phyloP scores from a whole-genome alignment of 2,113 vertebrate genomes.

The Tilapia sparmanii region DNA sequence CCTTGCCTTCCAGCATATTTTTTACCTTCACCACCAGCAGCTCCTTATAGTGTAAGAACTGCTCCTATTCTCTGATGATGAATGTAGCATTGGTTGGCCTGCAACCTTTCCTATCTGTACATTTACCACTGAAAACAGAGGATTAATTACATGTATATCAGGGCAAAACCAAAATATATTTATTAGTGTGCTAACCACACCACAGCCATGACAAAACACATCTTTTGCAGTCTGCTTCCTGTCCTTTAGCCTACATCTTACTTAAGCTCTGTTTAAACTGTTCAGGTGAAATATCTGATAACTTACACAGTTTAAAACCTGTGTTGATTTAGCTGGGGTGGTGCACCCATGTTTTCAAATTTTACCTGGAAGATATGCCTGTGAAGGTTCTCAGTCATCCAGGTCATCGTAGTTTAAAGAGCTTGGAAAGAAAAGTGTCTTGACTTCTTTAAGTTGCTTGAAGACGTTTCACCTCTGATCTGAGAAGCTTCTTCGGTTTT shows the following conservation, averaged over 20 bases:
- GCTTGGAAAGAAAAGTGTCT: background rate
- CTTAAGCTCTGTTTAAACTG: background rate
- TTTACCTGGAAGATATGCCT: background rate
- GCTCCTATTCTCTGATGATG: background rate
- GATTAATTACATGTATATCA: background rate
- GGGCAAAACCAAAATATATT: background rate
- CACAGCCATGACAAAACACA: background rate
- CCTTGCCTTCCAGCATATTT: background rate
- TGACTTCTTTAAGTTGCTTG: background rate
- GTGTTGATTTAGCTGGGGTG: background rate
- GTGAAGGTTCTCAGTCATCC: background rate
- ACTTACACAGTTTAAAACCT: background rate
- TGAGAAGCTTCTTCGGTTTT: background rate
- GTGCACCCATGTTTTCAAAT: background rate
- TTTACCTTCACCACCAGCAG: background rate
- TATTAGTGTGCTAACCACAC: background rate
- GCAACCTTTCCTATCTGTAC: background rate
- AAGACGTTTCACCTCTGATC: background rate
- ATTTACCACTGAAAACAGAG: background rate
- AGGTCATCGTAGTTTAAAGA: background rate
- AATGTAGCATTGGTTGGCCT: background rate
- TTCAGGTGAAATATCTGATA: background rate
- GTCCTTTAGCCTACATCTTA: background rate
- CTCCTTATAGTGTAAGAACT: background rate
- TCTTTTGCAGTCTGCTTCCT: background rate